Conservation (phyloP, 37 sponge, comb jelly and placozoan species). For the Sycon ciliatum region DNA sequence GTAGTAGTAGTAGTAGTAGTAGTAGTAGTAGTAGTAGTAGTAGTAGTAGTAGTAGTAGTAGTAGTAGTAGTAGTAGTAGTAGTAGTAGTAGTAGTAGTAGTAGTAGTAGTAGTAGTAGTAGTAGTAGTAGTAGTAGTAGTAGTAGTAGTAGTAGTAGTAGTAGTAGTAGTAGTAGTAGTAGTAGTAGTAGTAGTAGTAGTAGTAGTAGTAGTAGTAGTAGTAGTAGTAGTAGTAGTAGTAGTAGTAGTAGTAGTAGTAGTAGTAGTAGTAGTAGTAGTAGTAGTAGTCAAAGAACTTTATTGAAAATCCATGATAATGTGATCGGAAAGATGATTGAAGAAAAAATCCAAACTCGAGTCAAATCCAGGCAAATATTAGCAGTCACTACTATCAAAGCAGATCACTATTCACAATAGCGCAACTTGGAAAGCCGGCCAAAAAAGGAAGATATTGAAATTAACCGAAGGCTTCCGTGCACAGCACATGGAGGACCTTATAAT, state of each 20-base stretch:
- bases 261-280: constrained; percentile 6
- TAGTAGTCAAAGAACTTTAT: too few relatives aligned
- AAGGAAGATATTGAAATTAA: too few relatives aligned
- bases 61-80: constrained; percentile 1
- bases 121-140: constrained; percentile 8
- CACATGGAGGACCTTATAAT: too few relatives aligned
- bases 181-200: neutral
- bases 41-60: neutral
- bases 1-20: constrained; percentile 8
- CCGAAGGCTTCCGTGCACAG: too few relatives aligned
- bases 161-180: constrained; percentile 6
- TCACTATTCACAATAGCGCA: too few relatives aligned
- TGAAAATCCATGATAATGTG: too few relatives aligned
- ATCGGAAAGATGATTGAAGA: too few relatives aligned
- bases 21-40: constrained; percentile 8
- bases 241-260: constrained; percentile 8
- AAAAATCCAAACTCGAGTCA: too few relatives aligned
- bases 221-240: neutral
- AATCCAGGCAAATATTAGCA: too few relatives aligned
- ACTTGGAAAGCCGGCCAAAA: too few relatives aligned
- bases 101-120: constrained; percentile 6
- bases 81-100: neutral
- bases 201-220: constrained; percentile 1
- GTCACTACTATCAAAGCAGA: too few relatives aligned
- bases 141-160: constrained; percentile 8